A percentile compares a stretch with the other conserved stretches of the same genome.
Conservation (phyloP, 2,797 vertebrate species). For the Chelon auratus region DNA sequence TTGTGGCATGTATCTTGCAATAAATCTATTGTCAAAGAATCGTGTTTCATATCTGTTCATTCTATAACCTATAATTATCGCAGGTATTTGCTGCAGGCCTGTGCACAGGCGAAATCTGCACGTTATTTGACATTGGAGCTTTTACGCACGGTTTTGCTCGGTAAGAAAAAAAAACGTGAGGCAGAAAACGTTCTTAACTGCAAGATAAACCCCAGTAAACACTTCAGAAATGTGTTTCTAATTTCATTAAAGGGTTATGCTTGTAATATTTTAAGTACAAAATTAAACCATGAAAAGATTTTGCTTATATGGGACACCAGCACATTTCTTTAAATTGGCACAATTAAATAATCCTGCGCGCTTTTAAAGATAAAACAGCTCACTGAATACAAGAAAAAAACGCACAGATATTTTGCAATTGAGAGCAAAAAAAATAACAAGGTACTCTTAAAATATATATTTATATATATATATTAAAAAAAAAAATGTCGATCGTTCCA, state of each 20-base stretch:
- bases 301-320: neutral
- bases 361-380: neutral
- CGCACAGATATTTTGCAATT: neutral
- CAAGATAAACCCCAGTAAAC: neutral
- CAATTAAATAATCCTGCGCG: neutral
- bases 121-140: neutral
- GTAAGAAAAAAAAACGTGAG: neutral
- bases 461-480: neutral
- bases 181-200: neutral
- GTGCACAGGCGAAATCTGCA: neutral
- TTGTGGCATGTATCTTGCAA: conserved; percentile 97
- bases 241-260: neutral
- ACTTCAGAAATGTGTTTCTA: neutral
- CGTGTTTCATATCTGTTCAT: conserved; percentile 38
- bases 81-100: neutral
- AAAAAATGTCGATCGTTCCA: neutral
- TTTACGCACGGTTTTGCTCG: no score
- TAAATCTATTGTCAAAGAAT: conserved; percentile 89
- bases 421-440: neutral
- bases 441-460: neutral
- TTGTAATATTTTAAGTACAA: neutral
- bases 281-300: neutral
- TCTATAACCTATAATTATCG: neutral
- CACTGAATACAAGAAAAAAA: neutral
- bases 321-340: neutral